phyloP scores from a whole-genome alignment of 2,888 invertebrate genomes.

The Macrophya annulata region DNA sequence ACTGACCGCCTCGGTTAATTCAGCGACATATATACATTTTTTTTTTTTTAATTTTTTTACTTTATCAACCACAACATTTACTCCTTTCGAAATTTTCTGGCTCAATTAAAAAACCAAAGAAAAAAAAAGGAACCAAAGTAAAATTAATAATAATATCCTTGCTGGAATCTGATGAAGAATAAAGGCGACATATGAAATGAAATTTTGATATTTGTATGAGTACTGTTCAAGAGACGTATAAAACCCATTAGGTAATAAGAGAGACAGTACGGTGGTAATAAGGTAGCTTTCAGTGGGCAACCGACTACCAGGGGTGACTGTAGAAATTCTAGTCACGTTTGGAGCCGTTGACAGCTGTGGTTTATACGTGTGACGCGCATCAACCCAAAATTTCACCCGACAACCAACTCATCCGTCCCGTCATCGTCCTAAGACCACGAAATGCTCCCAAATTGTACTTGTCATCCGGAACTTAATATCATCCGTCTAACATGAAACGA shows the following conservation, averaged over 20 bases:
- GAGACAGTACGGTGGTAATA: conserved; percentile 76
- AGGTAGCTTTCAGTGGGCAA: conserved; percentile 69
- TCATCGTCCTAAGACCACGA: conserved; percentile 74
- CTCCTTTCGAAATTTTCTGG: not conserved
- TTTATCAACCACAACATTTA: not conserved
- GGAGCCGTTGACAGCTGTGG: conserved; percentile 78
- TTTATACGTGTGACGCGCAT: conserved; percentile 79
- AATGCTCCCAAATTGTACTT: conserved; percentile 76
- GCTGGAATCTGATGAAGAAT: not conserved
- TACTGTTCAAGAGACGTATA: conserved; percentile 2
- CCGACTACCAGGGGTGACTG: conserved; percentile 65
- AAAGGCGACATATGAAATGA: not conserved
- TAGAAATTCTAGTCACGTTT: conserved; percentile 79
- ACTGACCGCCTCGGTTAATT: conserved; percentile 29
- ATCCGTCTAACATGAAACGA: conserved; percentile 25
- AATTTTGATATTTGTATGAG: conserved; percentile 39
- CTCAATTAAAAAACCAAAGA: not conserved
- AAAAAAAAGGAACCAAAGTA: not conserved
- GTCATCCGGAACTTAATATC: conserved; percentile 62
- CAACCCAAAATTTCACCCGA: conserved; percentile 77
- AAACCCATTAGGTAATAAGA: conserved; percentile 72
- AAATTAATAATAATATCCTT: not conserved
- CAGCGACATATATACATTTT: not conserved
- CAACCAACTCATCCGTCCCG: conserved; percentile 69
- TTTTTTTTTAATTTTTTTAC: not conserved